Evolutionary conservation across 1,140 invertebrate species (phyloP).

Genomic region (Hesperophylax magnus): DNA sequence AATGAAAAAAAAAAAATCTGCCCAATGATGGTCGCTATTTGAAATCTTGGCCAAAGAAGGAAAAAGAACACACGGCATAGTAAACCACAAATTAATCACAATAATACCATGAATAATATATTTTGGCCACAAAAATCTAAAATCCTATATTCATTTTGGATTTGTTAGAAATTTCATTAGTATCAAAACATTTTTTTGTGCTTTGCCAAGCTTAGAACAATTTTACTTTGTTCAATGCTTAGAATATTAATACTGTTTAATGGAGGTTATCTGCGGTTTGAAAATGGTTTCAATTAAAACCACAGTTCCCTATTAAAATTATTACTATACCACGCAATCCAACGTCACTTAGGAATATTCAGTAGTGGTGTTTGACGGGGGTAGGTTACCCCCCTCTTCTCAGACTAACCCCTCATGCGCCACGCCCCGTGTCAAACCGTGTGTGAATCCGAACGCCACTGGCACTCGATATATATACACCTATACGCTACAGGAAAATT

Average conservation of each 20-base stretch:
- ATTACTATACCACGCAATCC: neutral
- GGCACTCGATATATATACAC: slow-evolving; percentile 20
- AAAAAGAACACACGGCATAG: no score
- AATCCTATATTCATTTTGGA: neutral
- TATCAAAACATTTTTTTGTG: neutral
- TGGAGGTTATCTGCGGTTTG: neutral
- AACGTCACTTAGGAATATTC: neutral
- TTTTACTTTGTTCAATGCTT: neutral
- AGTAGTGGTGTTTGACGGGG: neutral
- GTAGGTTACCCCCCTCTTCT: neutral
- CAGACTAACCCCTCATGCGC: no score
- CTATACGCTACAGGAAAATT: neutral
- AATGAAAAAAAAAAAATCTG: no score
- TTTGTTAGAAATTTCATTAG: neutral
- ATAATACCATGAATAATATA: no score
- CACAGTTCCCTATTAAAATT: neutral
- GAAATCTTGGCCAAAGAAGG: no score
- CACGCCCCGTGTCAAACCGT: neutral
- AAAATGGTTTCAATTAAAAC: neutral
- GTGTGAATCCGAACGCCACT: slow-evolving; percentile 8
- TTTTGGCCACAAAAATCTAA: no score
- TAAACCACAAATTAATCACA: no score
- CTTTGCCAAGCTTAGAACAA: neutral
- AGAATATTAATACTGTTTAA: no score
- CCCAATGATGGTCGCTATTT: no score